phyloP scores from a whole-genome alignment of 2,888 invertebrate species.

The Elgonia sp. region DNA sequence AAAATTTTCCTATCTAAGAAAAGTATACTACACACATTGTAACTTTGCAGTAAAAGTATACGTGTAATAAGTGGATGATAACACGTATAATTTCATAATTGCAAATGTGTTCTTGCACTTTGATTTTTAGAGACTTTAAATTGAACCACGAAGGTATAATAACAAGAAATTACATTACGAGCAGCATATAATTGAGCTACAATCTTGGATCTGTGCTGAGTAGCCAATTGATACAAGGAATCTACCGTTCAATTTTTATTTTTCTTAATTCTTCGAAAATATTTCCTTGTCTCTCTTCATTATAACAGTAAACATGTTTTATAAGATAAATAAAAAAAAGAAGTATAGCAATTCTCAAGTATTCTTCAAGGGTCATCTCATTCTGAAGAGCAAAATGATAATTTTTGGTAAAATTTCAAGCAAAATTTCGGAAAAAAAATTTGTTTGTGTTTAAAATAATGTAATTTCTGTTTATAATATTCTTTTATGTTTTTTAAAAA shows the following conservation, averaged over 20 bases:
- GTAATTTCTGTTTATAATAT: too few relatives aligned
- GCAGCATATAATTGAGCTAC: not conserved
- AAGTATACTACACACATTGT: too few relatives aligned
- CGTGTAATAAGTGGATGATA: too few relatives aligned
- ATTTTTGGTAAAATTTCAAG: too few relatives aligned
- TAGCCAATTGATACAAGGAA: not conserved
- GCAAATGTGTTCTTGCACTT: not conserved
- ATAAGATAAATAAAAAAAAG: not conserved
- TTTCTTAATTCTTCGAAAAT: not conserved
- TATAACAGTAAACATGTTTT: not conserved
- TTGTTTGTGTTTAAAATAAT: too few relatives aligned
- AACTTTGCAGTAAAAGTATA: too few relatives aligned
- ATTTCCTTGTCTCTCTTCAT: not conserved
- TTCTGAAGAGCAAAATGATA: too few relatives aligned
- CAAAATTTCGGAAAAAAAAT: too few relatives aligned
- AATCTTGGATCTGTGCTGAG: conserved; percentile 9
- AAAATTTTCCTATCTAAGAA: too few relatives aligned
- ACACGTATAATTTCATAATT: not conserved
- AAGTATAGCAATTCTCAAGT: not conserved
- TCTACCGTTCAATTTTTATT: not conserved
- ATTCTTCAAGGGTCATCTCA: too few relatives aligned
- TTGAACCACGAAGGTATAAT: not conserved
- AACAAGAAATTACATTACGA: not conserved
- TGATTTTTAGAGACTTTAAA: not conserved
- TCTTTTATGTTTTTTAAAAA: not conserved